These are phyloP conservation scores for Ylistrum balloti DNA, from an alignment of 1,140 invertebrate species.

Conservation along the genomic window DNA sequence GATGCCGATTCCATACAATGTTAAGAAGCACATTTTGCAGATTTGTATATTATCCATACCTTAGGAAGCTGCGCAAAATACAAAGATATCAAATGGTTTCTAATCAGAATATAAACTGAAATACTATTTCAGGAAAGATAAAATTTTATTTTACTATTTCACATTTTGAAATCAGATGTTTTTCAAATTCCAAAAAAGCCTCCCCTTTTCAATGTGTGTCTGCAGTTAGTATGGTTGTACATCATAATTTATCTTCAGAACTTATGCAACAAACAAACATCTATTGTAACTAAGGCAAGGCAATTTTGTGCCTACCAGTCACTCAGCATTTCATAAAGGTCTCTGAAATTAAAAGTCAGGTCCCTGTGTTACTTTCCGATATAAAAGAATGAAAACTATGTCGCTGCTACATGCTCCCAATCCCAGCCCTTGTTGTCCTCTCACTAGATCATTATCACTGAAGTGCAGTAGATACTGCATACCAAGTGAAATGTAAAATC, in stretches of 20 bases:
- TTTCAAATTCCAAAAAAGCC: too few relatives aligned
- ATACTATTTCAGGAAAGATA: too few relatives aligned
- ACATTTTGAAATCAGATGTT: too few relatives aligned
- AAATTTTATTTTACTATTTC: too few relatives aligned
- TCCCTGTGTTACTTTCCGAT: neutral
- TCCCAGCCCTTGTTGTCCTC: too few relatives aligned
- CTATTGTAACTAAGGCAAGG: slow-evolving; percentile 33
- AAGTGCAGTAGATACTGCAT: neutral
- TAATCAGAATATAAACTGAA: too few relatives aligned
- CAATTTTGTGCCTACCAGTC: slow-evolving; percentile 30
- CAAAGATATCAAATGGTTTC: too few relatives aligned
- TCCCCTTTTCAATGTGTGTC: too few relatives aligned
- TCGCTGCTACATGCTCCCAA: neutral
- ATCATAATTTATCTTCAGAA: neutral
- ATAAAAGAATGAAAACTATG: neutral
- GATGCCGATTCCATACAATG: too few relatives aligned
- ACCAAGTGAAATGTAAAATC: neutral
- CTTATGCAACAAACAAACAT: slow-evolving; percentile 35
- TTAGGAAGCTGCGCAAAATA: too few relatives aligned
- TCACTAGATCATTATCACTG: neutral
- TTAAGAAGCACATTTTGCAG: too few relatives aligned
- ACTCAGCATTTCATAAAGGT: slow-evolving; percentile 16
- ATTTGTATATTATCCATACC: too few relatives aligned
- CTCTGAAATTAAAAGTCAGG: slow-evolving; percentile 20
- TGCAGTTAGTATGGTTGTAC: neutral